Evolutionary conservation across 2,113 vertebrate species (phyloP).

Genomic region (Ciconia boyciana): DNA sequence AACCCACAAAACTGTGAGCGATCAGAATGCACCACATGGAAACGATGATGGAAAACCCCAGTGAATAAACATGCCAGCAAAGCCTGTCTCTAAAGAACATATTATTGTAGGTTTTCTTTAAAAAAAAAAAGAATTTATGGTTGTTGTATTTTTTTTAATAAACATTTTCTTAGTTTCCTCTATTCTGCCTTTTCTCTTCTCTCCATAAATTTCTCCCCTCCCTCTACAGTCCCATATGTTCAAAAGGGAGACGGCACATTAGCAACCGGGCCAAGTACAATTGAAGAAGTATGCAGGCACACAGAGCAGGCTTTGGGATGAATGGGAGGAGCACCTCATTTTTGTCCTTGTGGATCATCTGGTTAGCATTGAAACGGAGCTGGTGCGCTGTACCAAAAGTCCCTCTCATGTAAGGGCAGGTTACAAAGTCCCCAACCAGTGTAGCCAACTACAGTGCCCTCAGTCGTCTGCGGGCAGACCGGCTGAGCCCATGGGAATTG

Average conservation of each 20-base stretch:
- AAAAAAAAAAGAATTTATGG: background rate
- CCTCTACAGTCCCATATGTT: background rate
- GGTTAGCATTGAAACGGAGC: background rate
- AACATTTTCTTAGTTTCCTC: background rate
- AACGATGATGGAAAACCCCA: conserved; percentile 39
- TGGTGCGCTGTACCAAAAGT: background rate
- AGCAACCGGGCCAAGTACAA: background rate
- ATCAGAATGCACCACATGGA: conserved; percentile 22
- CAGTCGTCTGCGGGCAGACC: background rate
- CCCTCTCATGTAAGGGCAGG: background rate
- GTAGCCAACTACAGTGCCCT: background rate
- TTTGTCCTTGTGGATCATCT: background rate
- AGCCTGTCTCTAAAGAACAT: background rate
- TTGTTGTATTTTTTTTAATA: background rate
- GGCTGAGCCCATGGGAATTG: background rate
- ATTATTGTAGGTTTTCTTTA: background rate
- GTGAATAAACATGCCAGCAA: background rate
- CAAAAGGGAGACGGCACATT: background rate
- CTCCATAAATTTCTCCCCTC: background rate
- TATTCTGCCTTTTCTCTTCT: background rate
- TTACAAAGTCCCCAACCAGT: background rate
- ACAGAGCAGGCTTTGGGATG: background rate
- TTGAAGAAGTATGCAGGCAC: background rate
- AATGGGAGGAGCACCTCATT: background rate
- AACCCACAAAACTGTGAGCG: background rate